phyloP scores from a whole-genome alignment of 92 coral and sea anemone genomes.

The Meandrina meandrites region DNA sequence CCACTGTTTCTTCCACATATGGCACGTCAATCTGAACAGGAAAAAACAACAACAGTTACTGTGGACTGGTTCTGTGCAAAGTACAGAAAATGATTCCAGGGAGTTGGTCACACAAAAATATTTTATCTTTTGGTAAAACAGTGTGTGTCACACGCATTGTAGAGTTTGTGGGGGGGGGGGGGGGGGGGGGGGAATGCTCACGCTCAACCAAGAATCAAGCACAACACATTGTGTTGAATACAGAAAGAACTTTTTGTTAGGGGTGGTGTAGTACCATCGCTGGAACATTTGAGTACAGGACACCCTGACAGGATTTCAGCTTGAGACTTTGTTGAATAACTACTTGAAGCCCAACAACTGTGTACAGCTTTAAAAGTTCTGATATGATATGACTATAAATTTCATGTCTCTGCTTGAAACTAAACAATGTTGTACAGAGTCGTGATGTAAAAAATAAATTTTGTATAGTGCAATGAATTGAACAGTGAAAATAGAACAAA shows the following conservation, averaged over 20 bases:
- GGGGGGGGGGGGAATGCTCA: too few species aligned
- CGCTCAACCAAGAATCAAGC: background rate
- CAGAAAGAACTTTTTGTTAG: background rate
- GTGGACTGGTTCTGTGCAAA: background rate
- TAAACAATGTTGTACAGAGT: background rate
- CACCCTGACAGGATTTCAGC: background rate
- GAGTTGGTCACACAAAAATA: too few species aligned
- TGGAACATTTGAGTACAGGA: background rate
- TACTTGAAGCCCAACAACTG: background rate
- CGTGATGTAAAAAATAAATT: too few species aligned
- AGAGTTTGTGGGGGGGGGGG: background rate
- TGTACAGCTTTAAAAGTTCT: background rate
- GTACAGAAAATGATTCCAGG: background rate
- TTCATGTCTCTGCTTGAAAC: background rate
- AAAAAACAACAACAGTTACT: background rate
- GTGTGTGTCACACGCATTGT: background rate
- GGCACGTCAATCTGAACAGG: slow-evolving; percentile 79
- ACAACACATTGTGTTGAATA: background rate
- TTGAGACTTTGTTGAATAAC: background rate
- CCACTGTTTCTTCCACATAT: slow-evolving; percentile 90
- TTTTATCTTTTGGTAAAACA: too few species aligned
- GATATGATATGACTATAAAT: too few species aligned
- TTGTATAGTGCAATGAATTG: too few species aligned
- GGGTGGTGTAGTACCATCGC: background rate
- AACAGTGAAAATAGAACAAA: too few species aligned